Conservation (phyloP, 2,113 vertebrate genomes). For the Dicerorhinus sumatrensis region DNA sequence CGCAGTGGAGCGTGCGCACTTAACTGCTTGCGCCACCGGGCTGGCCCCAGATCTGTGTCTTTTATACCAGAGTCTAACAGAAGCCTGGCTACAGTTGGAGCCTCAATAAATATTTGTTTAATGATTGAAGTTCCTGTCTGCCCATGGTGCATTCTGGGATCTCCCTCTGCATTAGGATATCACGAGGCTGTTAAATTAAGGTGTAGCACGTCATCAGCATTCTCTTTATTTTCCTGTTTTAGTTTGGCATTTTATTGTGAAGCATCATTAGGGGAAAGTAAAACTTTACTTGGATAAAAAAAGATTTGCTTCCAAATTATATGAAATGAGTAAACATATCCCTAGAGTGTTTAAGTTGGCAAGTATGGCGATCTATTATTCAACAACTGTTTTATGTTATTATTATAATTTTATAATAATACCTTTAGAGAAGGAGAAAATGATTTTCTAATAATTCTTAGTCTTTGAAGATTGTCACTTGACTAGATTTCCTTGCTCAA, state of each 20-base stretch:
- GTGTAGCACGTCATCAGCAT: background rate
- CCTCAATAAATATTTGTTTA: background rate
- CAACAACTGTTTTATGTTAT: background rate
- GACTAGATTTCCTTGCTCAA: conserved; percentile 26
- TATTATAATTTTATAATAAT: conserved; percentile 58
- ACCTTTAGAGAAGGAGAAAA: conserved; percentile 57
- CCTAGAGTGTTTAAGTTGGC: background rate
- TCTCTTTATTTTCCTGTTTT: conserved; percentile 18
- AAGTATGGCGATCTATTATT: conserved; percentile 30
- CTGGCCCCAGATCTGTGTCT: background rate
- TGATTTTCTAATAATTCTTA: conserved; percentile 55
- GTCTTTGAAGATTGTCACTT: conserved; percentile 22
- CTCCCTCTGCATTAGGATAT: background rate
- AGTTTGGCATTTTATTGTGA: conserved; percentile 44
- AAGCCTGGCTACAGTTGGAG: background rate
- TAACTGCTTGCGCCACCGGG: too few species aligned
- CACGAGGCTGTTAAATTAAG: background rate
- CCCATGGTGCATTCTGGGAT: fast-evolving
- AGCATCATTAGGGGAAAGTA: conserved; percentile 49
- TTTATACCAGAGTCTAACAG: background rate
- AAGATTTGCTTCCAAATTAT: conserved; percentile 41
- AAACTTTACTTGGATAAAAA: conserved; percentile 45
- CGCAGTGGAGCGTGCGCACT: too few species aligned
- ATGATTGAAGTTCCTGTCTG: background rate
- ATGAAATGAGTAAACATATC: conserved; percentile 57